phyloP scores from a whole-genome alignment of 2,888 invertebrate species.

The Drosophila pegasa region DNA sequence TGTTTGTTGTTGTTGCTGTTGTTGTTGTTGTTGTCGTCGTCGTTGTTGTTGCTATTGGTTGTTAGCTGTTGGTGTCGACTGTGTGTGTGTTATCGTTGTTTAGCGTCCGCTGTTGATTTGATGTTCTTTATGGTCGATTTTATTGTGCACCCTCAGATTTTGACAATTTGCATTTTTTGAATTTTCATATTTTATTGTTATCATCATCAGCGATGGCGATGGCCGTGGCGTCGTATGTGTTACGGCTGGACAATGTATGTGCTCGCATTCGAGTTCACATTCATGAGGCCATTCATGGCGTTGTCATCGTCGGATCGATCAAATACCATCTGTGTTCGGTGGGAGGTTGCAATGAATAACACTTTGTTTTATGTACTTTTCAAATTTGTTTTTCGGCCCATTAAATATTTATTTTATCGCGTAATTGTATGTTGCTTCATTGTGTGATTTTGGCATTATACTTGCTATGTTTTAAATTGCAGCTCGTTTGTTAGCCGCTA shows the following conservation, averaged over 20 bases:
- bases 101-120: constrained; percentile 60
- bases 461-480: constrained; percentile 28
- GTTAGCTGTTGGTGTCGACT: constrained; percentile 24
- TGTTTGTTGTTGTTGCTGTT: constrained; percentile 33
- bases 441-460: constrained; percentile 18
- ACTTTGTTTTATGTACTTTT: constrained; percentile 22
- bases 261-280: constrained; percentile 28
- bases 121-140: constrained; percentile 68
- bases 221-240: constrained; percentile 34
- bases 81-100: constrained; percentile 48
- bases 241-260: constrained; percentile 46
- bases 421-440: constrained; percentile 29
- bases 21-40: constrained; percentile 17
- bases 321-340: constrained; percentile 25
- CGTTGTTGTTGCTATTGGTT: constrained; percentile 21
- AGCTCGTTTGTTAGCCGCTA: constrained; percentile 16
- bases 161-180: constrained; percentile 67
- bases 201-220: constrained; percentile 43
- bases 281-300: constrained; percentile 46
- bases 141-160: constrained; percentile 65
- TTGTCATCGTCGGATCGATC: constrained; percentile 20
- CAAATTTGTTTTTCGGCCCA: constrained; percentile 22
- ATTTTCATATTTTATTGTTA: constrained; percentile 70
- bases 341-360: constrained; percentile 19
- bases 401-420: constrained; percentile 19